Percentiles rank a stretch among this genome's conserved stretches.
These are phyloP conservation scores for Digitonthophagus gazella DNA, from an alignment of 2,888 invertebrate genomes.

Conservation along the genomic window DNA sequence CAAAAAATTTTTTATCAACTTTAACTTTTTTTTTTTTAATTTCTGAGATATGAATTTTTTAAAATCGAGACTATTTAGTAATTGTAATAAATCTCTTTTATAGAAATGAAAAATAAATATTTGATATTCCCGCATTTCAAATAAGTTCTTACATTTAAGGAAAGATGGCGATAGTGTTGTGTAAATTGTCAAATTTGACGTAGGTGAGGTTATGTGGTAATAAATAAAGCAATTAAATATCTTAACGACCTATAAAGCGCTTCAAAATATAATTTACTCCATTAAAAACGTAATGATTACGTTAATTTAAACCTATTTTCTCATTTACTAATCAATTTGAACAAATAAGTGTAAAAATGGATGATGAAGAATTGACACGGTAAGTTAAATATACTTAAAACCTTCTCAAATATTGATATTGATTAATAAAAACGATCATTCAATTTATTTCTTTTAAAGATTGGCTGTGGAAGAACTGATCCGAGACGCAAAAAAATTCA, in stretches of 20 bases:
- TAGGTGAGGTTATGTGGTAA: background rate
- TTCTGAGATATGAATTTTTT: too few relatives aligned
- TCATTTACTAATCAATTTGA: background rate
- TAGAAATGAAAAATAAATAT: too few relatives aligned
- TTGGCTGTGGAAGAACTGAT: constrained; percentile 24
- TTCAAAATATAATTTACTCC: too few relatives aligned
- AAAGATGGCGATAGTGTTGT: background rate
- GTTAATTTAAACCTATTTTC: too few relatives aligned
- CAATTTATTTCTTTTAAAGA: constrained; percentile 12
- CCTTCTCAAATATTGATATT: background rate
- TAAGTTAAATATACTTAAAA: constrained; percentile 12
- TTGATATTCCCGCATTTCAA: too few relatives aligned
- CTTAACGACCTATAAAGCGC: too few relatives aligned
- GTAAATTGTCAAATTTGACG: background rate
- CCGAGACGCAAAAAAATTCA: constrained; percentile 26
- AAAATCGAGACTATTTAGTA: too few relatives aligned
- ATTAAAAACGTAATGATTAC: too few relatives aligned
- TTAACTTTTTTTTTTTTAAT: too few relatives aligned
- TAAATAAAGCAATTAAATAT: background rate
- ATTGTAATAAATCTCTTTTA: too few relatives aligned
- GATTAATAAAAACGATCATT: background rate
- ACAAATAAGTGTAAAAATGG: constrained; percentile 12
- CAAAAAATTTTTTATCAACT: too few relatives aligned
- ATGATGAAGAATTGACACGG: constrained; percentile 27
- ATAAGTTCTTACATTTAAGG: too few relatives aligned